Evolutionary conservation across 1,140 invertebrate species (phyloP).

Genomic region (Cotesia glomerata): DNA sequence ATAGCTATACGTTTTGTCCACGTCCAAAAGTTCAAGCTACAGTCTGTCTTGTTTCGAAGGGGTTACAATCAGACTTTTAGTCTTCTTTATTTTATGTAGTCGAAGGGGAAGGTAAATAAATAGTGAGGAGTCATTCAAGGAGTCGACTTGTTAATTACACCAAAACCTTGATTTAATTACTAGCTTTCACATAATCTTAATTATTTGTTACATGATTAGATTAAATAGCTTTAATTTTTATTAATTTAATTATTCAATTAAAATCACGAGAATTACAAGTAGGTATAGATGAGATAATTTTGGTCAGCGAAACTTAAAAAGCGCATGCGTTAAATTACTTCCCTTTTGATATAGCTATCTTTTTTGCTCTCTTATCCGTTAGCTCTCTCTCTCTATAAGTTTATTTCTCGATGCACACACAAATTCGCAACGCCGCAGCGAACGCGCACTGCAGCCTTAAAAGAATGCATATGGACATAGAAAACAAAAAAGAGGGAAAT

Average conservation of each 20-base stretch:
- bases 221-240: neutral
- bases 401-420: slow-evolving; percentile 38
- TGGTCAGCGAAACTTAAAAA: neutral
- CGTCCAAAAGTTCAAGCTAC: slow-evolving; percentile 19
- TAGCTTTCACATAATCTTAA: neutral
- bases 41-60: slow-evolving; percentile 17
- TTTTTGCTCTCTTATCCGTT: neutral
- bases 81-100: slow-evolving; percentile 25
- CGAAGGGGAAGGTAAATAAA: neutral
- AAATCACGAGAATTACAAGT: neutral
- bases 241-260: neutral
- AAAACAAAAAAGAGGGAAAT: slow-evolving; percentile 1
- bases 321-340: slow-evolving; percentile 6
- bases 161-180: slow-evolving; percentile 7
- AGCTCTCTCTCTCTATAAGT: slow-evolving; percentile 31
- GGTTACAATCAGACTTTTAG: slow-evolving; percentile 28
- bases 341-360: slow-evolving; percentile 1
- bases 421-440: slow-evolving; percentile 30
- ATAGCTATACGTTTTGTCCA: neutral
- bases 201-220: slow-evolving; percentile 1
- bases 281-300: neutral
- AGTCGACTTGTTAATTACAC: slow-evolving; percentile 9
- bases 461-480: slow-evolving; percentile 15
- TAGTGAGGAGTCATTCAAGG: slow-evolving; percentile 7
- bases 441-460: slow-evolving; percentile 5